Evolutionary conservation across 2,797 vertebrate genomes (phyloP).

Genomic region (Chelon auratus): DNA sequence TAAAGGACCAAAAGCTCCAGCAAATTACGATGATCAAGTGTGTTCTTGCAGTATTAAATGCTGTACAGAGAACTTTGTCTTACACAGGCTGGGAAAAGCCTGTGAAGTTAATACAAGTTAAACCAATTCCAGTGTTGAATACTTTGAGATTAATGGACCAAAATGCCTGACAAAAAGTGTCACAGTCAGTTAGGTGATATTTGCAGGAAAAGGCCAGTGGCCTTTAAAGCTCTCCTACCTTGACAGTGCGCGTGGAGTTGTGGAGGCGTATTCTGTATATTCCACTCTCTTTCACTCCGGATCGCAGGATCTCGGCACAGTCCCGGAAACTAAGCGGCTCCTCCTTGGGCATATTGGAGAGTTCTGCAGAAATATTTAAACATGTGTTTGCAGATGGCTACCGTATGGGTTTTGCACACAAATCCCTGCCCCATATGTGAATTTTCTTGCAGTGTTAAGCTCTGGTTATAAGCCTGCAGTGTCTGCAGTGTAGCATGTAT

Average conservation of each 20-base stretch:
- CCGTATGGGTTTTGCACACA: constrained; percentile 39
- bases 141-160: constrained; percentile 11
- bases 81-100: constrained; percentile 9
- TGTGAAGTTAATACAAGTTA: constrained; percentile 20
- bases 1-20: constrained; percentile 25
- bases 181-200: constrained; percentile 62
- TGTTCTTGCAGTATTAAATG: constrained; percentile 55
- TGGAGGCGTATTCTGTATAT: constrained; percentile 82
- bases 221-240: constrained; percentile 79
- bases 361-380: constrained; percentile 74
- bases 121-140: constrained; percentile 16
- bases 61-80: constrained; percentile 12
- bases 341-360: constrained; percentile 73
- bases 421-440: constrained; percentile 47
- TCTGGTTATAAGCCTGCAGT: constrained; percentile 13
- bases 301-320: constrained; percentile 85
- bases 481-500: constrained; percentile 8
- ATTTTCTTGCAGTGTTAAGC: constrained; percentile 34
- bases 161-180: constrained; percentile 28
- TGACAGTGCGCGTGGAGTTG: constrained; percentile 83
- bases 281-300: constrained; percentile 83
- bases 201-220: constrained; percentile 66
- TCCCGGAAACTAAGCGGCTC: constrained; percentile 81
- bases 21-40: constrained; percentile 57
- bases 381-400: constrained; percentile 54